Conservation (phyloP, 2,797 vertebrate species). For the Alfaro cultratus region DNA sequence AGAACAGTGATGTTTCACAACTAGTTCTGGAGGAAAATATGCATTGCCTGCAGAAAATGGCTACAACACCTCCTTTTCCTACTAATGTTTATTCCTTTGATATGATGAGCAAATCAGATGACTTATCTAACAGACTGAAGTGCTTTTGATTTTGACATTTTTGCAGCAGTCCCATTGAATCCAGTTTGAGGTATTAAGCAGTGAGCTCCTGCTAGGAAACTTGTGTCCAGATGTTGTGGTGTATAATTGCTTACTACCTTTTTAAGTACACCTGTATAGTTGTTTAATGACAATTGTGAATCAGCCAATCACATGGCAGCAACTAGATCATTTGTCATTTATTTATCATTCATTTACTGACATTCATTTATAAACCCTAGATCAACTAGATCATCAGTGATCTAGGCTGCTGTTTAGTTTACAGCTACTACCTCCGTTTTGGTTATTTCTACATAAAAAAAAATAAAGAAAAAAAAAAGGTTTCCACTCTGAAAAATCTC, state of each 20-base stretch:
- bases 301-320: not conserved
- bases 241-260: not conserved
- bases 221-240: not conserved
- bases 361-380: too few relatives aligned
- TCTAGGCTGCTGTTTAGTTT: conserved; percentile 3
- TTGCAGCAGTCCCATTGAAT: not conserved
- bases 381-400: too few relatives aligned
- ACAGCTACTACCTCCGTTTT: not conserved
- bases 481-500: conserved; percentile 18
- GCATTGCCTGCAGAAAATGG: too few relatives aligned
- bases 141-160: not conserved
- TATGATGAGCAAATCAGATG: too few relatives aligned
- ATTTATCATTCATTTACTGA: too few relatives aligned
- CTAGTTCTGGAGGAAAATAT: not conserved
- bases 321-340: too few relatives aligned
- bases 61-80: too few relatives aligned
- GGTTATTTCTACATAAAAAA: conserved; percentile 5
- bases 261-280: not conserved
- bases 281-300: not conserved
- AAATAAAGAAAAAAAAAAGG: not conserved
- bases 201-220: not conserved
- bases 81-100: too few relatives aligned
- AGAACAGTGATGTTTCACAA: not conserved
- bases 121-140: not conserved
- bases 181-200: not conserved